Percentiles rank a stretch among this genome's conserved stretches.
Evolutionary conservation across 2,888 invertebrate genomes (phyloP).

Genomic region (Laothoe populi): DNA sequence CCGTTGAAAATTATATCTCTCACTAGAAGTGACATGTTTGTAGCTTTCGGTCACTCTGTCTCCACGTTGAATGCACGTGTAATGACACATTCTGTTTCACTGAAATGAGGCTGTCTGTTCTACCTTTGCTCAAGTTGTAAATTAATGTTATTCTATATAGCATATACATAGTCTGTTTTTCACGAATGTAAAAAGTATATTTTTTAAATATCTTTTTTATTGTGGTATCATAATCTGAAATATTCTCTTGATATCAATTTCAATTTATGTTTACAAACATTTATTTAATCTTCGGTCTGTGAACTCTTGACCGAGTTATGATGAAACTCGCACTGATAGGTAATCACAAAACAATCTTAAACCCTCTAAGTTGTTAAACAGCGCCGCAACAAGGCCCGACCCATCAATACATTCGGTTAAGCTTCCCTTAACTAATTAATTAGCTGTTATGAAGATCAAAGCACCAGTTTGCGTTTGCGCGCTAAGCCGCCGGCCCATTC

Average conservation of each 20-base stretch:
- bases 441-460: constrained; percentile 79
- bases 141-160: neutral
- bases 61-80: constrained; percentile 13
- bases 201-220: neutral
- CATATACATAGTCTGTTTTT: too few relatives aligned
- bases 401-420: constrained; percentile 70
- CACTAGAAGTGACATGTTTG: constrained; percentile 27
- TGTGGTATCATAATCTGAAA: neutral
- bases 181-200: too few relatives aligned
- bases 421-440: constrained; percentile 75
- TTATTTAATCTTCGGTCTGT: constrained; percentile 1
- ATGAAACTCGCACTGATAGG: constrained; percentile 35
- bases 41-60: constrained; percentile 23
- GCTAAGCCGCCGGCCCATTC: constrained; percentile 65
- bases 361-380: constrained; percentile 51
- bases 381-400: constrained; percentile 42
- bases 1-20: constrained; percentile 35
- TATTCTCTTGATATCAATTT: neutral
- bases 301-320: constrained; percentile 24
- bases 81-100: constrained; percentile 18
- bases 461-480: constrained; percentile 65
- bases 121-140: neutral
- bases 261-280: constrained; percentile 1
- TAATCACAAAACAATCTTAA: constrained; percentile 56
- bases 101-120: constrained; percentile 10